A percentile compares a stretch with the other conserved stretches of the same genome.
These are phyloP conservation scores for Pterophyllum scalare DNA, from an alignment of 2,113 vertebrate species.

Conservation along the genomic window DNA sequence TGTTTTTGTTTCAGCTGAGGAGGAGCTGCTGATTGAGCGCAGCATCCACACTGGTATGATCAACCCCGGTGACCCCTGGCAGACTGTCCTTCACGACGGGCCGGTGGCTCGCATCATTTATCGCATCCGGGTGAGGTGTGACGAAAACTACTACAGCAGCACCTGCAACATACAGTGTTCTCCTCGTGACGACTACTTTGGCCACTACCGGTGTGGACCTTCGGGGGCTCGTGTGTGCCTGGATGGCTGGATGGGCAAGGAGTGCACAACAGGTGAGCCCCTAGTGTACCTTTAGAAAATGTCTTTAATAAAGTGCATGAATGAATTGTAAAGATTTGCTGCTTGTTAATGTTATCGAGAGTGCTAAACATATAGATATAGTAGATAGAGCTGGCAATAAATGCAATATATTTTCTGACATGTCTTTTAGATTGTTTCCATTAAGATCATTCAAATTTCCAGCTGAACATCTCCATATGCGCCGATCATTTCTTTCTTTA, in stretches of 20 bases:
- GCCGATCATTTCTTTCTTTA: background rate
- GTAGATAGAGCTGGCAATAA: too few species aligned
- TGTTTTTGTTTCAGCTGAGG: conserved; percentile 61
- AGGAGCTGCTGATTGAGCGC: conserved; percentile 89
- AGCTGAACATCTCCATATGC: too few species aligned
- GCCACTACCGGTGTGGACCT: conserved; percentile 92
- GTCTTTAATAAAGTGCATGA: background rate
- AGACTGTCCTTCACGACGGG: conserved; percentile 86
- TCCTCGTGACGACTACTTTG: conserved; percentile 93
- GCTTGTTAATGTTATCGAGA: background rate
- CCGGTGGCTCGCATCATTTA: conserved; percentile 88
- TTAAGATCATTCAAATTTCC: background rate
- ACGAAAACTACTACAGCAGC: conserved; percentile 92
- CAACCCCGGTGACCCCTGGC: conserved; percentile 93
- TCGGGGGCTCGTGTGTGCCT: conserved; percentile 92
- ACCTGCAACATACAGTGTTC: conserved; percentile 95
- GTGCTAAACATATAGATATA: too few species aligned
- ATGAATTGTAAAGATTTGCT: background rate
- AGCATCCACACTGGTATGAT: conserved; percentile 89
- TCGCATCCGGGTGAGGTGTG: conserved; percentile 89
- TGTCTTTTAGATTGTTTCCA: background rate
- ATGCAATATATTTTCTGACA: background rate
- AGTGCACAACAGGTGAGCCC: conserved; percentile 88
- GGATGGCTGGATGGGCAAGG: conserved; percentile 94
- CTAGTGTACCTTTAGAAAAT: background rate